Evolutionary conservation across 2,888 invertebrate species (phyloP), one percentile per base, ranked within the genome.

Genomic region (Coremacera marginata): DNA sequence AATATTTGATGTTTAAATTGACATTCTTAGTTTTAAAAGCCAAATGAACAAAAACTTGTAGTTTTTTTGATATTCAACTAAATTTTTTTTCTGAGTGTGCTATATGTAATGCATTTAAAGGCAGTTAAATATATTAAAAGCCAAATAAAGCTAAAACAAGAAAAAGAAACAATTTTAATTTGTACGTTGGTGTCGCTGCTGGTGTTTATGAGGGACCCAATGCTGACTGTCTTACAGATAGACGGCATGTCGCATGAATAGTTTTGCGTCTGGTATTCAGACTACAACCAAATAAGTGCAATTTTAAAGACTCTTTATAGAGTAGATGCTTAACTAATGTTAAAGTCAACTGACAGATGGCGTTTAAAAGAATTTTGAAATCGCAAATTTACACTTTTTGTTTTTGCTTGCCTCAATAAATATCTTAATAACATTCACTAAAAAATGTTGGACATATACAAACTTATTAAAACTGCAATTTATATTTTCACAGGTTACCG

Each of bases 401-500:
- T n/a, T 11, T 55, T 55, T 55, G 5, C 65, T 65, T 65, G 1
- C 3, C 3, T 49, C 51, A 7, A 70, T 11, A 1, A 1, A 16
- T 19, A 70, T 11, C 5, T 44, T 3, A 19, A 71, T n/a, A 14
- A 31, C 57, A 71, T 19, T 52, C 7, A 52, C 11, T 70, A 2
- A 22, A 49, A 70, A 55, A 19, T 55, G 34, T 77, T 77, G 62
- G 72, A 72, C 63, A 71, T 67, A 19, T 68, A 25, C 37, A 68
- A 70, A 52, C 77, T 77, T 78, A 62, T 52, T 70, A 19, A 52
- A 16, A 11, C 78, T 80, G 79, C 77, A 80, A 78, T 57, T 83
- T 81, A 82, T 16, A 80, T 80, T 49, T 60, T 91, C 91, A 44
- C 92, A 96, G 94, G 95, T 98, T 81, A 94, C 94, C 27, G 98